These are phyloP conservation scores for Stigmatopora nigra DNA, from an alignment of 2,113 vertebrate species.

Conservation along the genomic window DNA sequence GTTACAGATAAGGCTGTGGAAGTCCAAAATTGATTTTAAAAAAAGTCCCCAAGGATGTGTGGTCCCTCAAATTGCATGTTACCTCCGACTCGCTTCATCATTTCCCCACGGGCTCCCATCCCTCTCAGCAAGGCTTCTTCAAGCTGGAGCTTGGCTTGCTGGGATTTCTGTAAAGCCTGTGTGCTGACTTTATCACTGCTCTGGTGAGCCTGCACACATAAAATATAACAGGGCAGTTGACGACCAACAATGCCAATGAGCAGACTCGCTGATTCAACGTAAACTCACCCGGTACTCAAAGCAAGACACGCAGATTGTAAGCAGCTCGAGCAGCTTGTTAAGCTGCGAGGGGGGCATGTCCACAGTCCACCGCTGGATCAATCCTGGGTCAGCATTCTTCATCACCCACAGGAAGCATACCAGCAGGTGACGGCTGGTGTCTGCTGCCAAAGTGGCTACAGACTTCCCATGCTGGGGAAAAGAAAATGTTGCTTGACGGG, in stretches of 20 bases:
- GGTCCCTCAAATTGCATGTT: slow-evolving; percentile 10
- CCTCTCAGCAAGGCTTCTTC: slow-evolving; percentile 90
- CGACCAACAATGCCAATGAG: neutral
- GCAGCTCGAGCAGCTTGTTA: slow-evolving; percentile 87
- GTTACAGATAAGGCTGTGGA: neutral
- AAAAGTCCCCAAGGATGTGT: neutral
- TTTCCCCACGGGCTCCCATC: slow-evolving; percentile 91
- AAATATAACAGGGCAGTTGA: neutral
- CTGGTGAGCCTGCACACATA: slow-evolving; percentile 79
- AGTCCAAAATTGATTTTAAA: slow-evolving; percentile 10
- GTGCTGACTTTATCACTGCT: slow-evolving; percentile 94
- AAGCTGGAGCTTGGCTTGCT: slow-evolving; percentile 86
- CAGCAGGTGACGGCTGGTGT: slow-evolving; percentile 88
- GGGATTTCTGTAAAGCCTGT: slow-evolving; percentile 91
- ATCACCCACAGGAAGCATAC: slow-evolving; percentile 97
- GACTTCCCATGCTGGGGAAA: slow-evolving; percentile 71
- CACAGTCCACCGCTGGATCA: slow-evolving; percentile 88
- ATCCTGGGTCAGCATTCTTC: slow-evolving; percentile 87
- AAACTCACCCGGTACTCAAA: slow-evolving; percentile 88
- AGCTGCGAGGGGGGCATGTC: slow-evolving; percentile 85
- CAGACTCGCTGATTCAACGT: neutral
- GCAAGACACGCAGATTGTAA: slow-evolving; percentile 89
- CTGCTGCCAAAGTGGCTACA: slow-evolving; percentile 75
- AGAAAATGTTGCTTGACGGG: slow-evolving; percentile 8
- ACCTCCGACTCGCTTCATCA: slow-evolving; percentile 88